These are phyloP conservation scores for Diplosoma virens DNA, from an alignment of 23 tunicate species.

Conservation along the genomic window DNA sequence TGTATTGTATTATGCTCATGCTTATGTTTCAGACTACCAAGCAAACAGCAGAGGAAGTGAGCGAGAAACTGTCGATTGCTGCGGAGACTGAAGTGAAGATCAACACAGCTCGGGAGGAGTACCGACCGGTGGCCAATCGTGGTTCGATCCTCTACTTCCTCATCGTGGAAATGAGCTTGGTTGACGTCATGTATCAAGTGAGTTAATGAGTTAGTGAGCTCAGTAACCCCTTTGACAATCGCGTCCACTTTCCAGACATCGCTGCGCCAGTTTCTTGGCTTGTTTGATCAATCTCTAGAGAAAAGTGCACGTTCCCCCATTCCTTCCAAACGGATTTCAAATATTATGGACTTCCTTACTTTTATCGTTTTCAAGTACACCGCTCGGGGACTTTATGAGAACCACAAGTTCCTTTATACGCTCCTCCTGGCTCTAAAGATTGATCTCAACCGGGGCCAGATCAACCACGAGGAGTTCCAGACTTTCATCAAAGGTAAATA, in stretches of 20 bases:
- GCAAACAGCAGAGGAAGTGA: constrained; percentile 83
- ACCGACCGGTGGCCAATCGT: constrained; percentile 80
- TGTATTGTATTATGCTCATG: neutral
- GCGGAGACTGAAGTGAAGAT: constrained; percentile 86
- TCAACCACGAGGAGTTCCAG: constrained; percentile 76
- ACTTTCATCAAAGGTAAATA: constrained; percentile 74
- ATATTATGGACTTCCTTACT: constrained; percentile 81
- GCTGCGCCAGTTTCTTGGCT: constrained; percentile 67
- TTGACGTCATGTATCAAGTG: constrained; percentile 88
- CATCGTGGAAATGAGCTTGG: constrained; percentile 86
- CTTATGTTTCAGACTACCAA: constrained; percentile 56
- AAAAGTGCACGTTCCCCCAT: constrained; percentile 74
- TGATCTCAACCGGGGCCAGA: constrained; percentile 69
- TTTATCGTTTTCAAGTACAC: constrained; percentile 75
- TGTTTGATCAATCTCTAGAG: constrained; percentile 68
- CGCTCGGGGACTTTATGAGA: constrained; percentile 83
- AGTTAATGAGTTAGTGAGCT: no score
- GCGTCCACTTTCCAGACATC: constrained; percentile 62
- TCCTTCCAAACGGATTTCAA: constrained; percentile 68
- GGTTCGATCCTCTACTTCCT: constrained; percentile 87
- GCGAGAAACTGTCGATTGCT: constrained; percentile 75
- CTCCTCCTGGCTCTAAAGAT: constrained; percentile 75
- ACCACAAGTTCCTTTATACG: constrained; percentile 89
- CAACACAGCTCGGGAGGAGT: constrained; percentile 78
- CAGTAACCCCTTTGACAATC: no score